A percentile compares a stretch with the other conserved stretches of the same genome.
Conservation (phyloP, 2,888 invertebrate species). For the Andrena bucephala region DNA sequence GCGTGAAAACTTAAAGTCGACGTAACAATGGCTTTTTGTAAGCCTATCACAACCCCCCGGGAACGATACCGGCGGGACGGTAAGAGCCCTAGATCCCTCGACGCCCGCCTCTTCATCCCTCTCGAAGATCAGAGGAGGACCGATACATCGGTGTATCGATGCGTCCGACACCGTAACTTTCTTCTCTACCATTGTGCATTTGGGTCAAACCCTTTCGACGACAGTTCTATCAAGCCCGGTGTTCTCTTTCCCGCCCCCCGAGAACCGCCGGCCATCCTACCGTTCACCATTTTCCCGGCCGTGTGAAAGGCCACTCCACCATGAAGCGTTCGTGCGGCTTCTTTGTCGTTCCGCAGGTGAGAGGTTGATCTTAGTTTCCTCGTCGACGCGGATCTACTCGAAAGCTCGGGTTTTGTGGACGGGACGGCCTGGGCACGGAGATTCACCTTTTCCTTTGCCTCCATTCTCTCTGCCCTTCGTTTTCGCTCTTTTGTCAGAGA, state of each 20-base stretch:
- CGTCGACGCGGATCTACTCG: constrained; percentile 42
- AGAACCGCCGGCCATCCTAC: not conserved
- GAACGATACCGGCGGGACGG: constrained; percentile 67
- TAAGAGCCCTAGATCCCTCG: constrained; percentile 66
- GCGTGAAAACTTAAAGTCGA: constrained; percentile 76
- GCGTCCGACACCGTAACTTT: constrained; percentile 57
- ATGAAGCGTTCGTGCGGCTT: constrained; percentile 51
- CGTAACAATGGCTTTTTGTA: constrained; percentile 78
- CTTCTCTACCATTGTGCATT: constrained; percentile 65
- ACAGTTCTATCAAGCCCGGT: constrained; percentile 15
- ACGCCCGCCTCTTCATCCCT: constrained; percentile 47
- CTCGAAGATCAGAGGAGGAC: constrained; percentile 32
- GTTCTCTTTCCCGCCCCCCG: not conserved
- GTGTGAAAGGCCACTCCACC: constrained; percentile 53
- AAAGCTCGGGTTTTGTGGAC: constrained; percentile 31
- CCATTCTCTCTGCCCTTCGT: constrained; percentile 12
- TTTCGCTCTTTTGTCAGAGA: constrained; percentile 17
- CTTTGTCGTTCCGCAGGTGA: constrained; percentile 65
- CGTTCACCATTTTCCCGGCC: constrained; percentile 35
- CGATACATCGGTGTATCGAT: constrained; percentile 63
- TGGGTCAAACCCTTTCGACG: constrained; percentile 67
- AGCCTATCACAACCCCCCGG: constrained; percentile 66
- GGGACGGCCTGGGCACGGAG: constrained; percentile 1
- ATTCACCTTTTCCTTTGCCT: constrained; percentile 12
- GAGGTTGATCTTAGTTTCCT: constrained; percentile 48